phyloP scores from a whole-genome alignment of 2,113 vertebrate genomes.

The Oncorhynchus gorbuscha region DNA sequence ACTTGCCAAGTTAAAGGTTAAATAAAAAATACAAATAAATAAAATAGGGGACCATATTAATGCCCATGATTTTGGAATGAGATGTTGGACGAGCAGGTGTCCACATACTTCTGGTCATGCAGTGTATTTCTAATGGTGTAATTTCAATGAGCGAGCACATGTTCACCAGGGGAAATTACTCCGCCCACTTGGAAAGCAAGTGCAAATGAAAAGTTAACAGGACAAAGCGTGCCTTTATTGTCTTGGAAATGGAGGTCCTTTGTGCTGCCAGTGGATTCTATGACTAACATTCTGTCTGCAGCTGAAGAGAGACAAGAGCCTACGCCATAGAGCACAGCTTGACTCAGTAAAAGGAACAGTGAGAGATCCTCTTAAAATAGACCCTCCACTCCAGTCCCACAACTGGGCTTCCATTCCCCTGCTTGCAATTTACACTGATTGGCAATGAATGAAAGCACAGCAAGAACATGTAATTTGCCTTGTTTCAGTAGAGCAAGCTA shows the following conservation, averaged over 20 bases:
- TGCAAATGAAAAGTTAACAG: neutral
- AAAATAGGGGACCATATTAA: too few species aligned
- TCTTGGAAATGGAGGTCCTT: neutral
- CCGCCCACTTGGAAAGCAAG: neutral
- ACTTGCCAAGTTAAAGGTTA: too few species aligned
- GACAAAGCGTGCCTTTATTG: slow-evolving; percentile 19
- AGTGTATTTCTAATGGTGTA: too few species aligned
- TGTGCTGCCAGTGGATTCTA: neutral
- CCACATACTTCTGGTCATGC: too few species aligned
- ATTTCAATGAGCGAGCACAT: neutral
- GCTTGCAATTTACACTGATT: slow-evolving; percentile 13
- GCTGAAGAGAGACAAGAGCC: neutral
- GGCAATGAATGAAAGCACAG: slow-evolving; percentile 7
- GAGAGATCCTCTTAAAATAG: neutral
- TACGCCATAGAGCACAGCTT: neutral
- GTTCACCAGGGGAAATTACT: neutral
- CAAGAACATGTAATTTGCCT: neutral
- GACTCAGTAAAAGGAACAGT: neutral
- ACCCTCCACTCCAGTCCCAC: neutral
- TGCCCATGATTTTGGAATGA: too few species aligned
- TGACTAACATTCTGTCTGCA: slow-evolving; percentile 13
- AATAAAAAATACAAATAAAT: too few species aligned
- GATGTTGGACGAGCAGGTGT: too few species aligned
- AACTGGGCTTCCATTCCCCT: neutral
- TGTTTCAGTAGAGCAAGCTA: neutral